A percentile compares a stretch with the other conserved stretches of the same genome.
phyloP scores from a whole-genome alignment of 1,140 invertebrate species.

The Drosophila sp. region DNA sequence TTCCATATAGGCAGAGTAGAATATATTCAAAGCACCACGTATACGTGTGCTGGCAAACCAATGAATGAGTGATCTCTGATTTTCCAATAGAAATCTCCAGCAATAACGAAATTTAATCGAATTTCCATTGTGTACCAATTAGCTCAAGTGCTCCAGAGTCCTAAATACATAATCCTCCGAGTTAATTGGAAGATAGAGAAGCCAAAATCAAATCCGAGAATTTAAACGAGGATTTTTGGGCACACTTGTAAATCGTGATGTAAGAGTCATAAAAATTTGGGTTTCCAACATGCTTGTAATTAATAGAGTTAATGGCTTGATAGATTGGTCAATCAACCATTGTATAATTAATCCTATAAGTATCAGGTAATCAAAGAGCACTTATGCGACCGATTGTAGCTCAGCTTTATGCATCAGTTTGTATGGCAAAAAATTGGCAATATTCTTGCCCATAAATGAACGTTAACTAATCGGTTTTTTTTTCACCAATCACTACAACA shows the following conservation, averaged over 20 bases:
- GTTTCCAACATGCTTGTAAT: too few relatives aligned
- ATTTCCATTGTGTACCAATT: slow-evolving; percentile 48
- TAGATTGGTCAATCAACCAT: too few relatives aligned
- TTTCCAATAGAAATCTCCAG: background rate
- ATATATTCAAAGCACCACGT: too few relatives aligned
- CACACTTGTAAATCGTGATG: background rate
- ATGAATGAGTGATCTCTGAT: too few relatives aligned
- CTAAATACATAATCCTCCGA: background rate
- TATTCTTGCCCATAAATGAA: background rate
- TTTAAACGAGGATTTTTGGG: background rate
- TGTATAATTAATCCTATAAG: background rate
- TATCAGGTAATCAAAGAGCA: background rate
- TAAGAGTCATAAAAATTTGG: background rate
- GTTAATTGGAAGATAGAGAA: background rate
- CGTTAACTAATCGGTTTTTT: background rate
- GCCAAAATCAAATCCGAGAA: background rate
- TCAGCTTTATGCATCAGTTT: too few relatives aligned
- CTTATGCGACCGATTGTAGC: too few relatives aligned
- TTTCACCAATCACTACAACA: background rate
- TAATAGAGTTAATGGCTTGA: too few relatives aligned
- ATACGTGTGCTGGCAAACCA: too few relatives aligned
- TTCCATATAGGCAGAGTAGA: too few relatives aligned
- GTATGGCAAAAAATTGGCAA: too few relatives aligned
- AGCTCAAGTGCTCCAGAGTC: slow-evolving; percentile 21
- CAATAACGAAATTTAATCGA: too few relatives aligned